A percentile compares a stretch with the other conserved stretches of the same genome.
phyloP scores from a whole-genome alignment of 2,797 vertebrate genomes.

The Benthosema pterotum region DNA sequence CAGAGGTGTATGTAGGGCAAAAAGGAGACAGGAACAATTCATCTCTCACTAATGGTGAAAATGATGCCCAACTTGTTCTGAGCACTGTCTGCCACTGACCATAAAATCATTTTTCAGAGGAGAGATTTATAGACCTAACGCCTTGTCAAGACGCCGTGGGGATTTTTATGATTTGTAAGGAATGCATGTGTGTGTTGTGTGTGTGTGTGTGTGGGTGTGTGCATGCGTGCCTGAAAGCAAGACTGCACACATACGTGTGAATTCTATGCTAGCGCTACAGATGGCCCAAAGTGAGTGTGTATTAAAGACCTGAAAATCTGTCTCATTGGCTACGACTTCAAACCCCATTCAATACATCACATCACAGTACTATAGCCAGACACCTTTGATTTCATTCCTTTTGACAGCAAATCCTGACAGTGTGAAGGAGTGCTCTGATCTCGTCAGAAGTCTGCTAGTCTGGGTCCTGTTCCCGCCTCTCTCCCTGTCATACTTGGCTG shows the following conservation, averaged over 20 bases:
- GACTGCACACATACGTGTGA: neutral
- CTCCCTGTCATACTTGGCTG: conserved; percentile 14
- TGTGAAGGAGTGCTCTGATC: conserved; percentile 20
- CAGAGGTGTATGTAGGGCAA: conserved; percentile 25
- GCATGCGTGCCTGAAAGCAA: neutral
- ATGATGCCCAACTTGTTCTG: conserved; percentile 42
- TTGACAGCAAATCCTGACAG: conserved; percentile 16
- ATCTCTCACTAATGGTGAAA: conserved; percentile 52
- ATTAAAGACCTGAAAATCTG: conserved; percentile 12
- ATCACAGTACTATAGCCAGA: conserved; percentile 10
- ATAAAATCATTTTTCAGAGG: conserved; percentile 47
- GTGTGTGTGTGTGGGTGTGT: too few species aligned
- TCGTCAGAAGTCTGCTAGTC: neutral
- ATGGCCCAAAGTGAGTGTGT: neutral
- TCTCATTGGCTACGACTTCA: conserved; percentile 45
- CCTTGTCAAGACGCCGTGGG: conserved; percentile 7
- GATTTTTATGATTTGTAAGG: conserved; percentile 24
- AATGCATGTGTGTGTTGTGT: neutral
- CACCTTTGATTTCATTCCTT: conserved; percentile 45
- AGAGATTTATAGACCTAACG: conserved; percentile 31
- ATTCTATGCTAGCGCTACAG: neutral
- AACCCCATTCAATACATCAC: conserved; percentile 47
- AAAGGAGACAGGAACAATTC: conserved; percentile 49
- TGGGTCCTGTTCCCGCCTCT: conserved; percentile 32
- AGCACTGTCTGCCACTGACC: conserved; percentile 43